Base-by-base conservation (phyloP, 2,797 vertebrate genomes). In the Oophaga sylvatica region DNA sequence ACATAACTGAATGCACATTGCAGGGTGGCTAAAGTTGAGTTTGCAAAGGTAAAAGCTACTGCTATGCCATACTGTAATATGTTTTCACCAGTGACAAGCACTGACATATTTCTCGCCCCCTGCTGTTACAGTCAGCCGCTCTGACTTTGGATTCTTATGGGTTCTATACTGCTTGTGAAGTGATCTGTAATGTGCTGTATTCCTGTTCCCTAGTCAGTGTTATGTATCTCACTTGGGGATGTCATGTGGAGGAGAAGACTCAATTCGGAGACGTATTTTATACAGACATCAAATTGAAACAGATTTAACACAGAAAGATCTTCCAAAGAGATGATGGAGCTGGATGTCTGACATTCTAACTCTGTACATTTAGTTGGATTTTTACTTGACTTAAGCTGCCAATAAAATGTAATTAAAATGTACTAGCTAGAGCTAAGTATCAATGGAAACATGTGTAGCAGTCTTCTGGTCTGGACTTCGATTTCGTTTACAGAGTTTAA, bases 251-350 rank as follows among this genome's bases (percentile, higher is more conserved):
- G 71, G 59, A 77, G 59, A 84, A 84, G 83, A 77, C 71, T 84
- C 70, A 76, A 84, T 84, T 84, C 71, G 8, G 11, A 76, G 83
- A 77, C 41, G 53, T 62, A 84, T 77, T 77, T 63, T 75, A 84
- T 77, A 77, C 83, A 84, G 83, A 84, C 59, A 84, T 84, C 70
- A 84, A 84, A 75, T 29, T 84, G 57, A 67, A 81, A 48, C 45
- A 78, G 41, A 77, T 84, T 71, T 77, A 59, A 84, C 29, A 35
- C 41, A 56, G 22, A 17, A 45, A 82, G 65, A 56, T 70, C 81
- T 83, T 71, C 45, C 81, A 65, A 26, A 77, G 35, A 53, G 60
- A 41, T 78, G 73, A 29, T 62, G 45, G 73, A 56, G 65, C 41
- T 53, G 41, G 60, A 41, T 65, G 60, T 63, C 22, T 48, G 60